Percentiles rank a stretch among this genome's conserved stretches.
Evolutionary conservation across 2,113 vertebrate species (phyloP).

Genomic region (Ptychochromis oligacanthus): DNA sequence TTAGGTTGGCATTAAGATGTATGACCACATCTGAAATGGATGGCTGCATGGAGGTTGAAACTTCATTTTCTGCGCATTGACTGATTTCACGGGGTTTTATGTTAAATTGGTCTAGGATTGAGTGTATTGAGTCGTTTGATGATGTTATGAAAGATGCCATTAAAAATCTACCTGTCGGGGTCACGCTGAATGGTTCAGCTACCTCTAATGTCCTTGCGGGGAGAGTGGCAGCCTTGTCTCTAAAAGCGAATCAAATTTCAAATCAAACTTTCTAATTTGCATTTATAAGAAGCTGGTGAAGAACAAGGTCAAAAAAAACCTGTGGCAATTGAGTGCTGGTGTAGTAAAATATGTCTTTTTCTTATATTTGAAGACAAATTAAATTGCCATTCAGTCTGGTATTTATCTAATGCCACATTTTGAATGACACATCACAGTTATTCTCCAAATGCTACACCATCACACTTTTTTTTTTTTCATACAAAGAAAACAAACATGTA

Average conservation of each 20-base stretch:
- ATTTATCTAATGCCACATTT: constrained; percentile 41
- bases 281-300: constrained; percentile 52
- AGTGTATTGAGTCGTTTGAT: constrained; percentile 73
- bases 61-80: constrained; percentile 73
- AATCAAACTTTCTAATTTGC: constrained; percentile 67
- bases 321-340: constrained; percentile 6
- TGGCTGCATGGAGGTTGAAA: constrained; percentile 52
- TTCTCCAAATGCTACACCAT: not conserved
- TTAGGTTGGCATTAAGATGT: constrained; percentile 57
- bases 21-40: constrained; percentile 51
- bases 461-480: not conserved
- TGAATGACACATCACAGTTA: constrained; percentile 21
- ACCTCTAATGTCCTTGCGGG: constrained; percentile 49
- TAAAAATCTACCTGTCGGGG: constrained; percentile 71
- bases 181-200: constrained; percentile 59
- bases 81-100: constrained; percentile 73
- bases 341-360: constrained; percentile 29
- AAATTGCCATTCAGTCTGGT: constrained; percentile 19
- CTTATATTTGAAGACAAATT: constrained; percentile 27
- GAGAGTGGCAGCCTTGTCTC: constrained; percentile 45
- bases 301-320: constrained; percentile 49
- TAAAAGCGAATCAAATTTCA: constrained; percentile 70
- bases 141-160: constrained; percentile 73
- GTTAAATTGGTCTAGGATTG: constrained; percentile 66
- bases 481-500: constrained; percentile 24